Base-by-base conservation (phyloP, 2,797 vertebrate species). In the Carapus acus region DNA sequence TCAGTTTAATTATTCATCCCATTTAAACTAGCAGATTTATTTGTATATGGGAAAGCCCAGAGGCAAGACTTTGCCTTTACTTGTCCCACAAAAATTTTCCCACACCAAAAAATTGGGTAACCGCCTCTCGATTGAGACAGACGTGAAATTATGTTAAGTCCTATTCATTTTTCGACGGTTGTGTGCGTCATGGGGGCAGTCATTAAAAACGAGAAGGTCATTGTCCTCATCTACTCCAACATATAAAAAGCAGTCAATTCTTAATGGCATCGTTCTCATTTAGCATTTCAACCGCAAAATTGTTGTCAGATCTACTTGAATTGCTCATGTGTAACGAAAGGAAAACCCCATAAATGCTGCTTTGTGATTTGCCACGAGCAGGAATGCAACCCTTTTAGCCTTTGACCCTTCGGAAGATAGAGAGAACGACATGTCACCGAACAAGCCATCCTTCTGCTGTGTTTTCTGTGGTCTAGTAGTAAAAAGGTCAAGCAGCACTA, bases 311-410 rank as follows among this genome's bases (percentile, higher is more conserved):
- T 20, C n/a, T 33, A 14, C 21, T 29, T 62, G 37, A 21, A 47
- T 3, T 58, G 27, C 19, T 16, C 3, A 2, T 62, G 19, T 27
- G 19, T 38, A 44, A 68, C 34, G 37, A 43, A 18, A 40, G 19
- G 40, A 40, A 50, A 47, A 21, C 42, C 22, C 23, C 73, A 67
- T 15, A 31, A 58, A 60, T 41, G 67, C 56, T 67, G 59, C 67
- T 76, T 62, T 73, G 65, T 58, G 63, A 65, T 58, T 46, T 52
- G 55, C 70, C 57, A 69, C 58, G 53, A 73, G 38, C 58, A 71
- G 78, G 86, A 87, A 89, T 89, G 83, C 83, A 78, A 83, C 86
- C 80, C n/a, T n/a, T 64, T 70, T 79, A 78, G 76, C 82, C 77
- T 80, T 62, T 82, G 67, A 84, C 82, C 81, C 43, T 68, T 18